Evolutionary conservation across 2,888 invertebrate species (phyloP), one percentile per base, ranked within the genome.

Genomic region (Hypercompe scribonia): DNA sequence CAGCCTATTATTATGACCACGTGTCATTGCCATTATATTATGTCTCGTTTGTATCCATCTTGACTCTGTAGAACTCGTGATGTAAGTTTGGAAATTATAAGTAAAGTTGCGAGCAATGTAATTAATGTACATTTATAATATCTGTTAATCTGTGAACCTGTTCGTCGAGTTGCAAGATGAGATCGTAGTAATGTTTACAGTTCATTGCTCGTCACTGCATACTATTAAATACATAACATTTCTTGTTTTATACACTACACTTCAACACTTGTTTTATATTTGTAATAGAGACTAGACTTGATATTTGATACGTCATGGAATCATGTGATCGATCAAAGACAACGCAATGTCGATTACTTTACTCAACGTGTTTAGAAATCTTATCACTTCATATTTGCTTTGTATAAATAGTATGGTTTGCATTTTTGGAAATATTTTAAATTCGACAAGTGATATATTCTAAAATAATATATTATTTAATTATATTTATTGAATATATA

Each of bases 1-100:
- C 73, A 78, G 63, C 63, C 72, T 70, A 75, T 72, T 69, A 75
- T 79, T 76, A 36, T 54, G 54, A 39, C 39, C 75, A 58, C 71
- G 66, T 83, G 81, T 80, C 85, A 80, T 83, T 83, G 78, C 73
- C 77, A 73, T 46, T 66, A 33, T 31, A 50, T 54, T 54, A 54
- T 24, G 65, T 58, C 65, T 64, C 70, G 50, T 74, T 54, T 74
- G 63, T 46, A 21, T 67, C 66, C 54, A 28, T 71, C 66, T 58
- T 65, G 64, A 54, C 46, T 39, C 70, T n/a, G 21, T 68, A 58
- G 4, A 36, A 36, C 34, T 58, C 36, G n/a, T 54, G 68, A 54
- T 28, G 34, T n/a, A 31, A 65, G 42, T 65, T 39, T 65, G 28
- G 42, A 39, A 39, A 18, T 28, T 28, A 31, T 15, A 2, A 28